Percentiles rank a stretch among this genome's conserved stretches.
These are phyloP conservation scores for Nineta flava DNA, from an alignment of 2,888 invertebrate species.

Conservation along the genomic window DNA sequence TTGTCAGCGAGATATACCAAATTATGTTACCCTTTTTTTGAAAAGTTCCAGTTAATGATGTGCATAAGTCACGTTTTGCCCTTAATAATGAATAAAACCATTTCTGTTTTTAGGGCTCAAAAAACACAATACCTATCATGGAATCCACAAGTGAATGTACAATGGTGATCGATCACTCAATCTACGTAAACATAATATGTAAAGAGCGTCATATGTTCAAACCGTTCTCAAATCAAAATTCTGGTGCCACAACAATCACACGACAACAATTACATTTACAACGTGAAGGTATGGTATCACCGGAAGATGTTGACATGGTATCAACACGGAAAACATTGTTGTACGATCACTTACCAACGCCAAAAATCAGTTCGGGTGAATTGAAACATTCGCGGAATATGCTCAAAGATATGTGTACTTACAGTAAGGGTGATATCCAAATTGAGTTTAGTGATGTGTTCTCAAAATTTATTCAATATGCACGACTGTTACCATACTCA, in stretches of 20 bases:
- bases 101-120: constrained; percentile 36
- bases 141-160: constrained; percentile 57
- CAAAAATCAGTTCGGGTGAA: constrained; percentile 52
- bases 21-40: no score
- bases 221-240: constrained; percentile 56
- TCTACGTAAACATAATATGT: constrained; percentile 56
- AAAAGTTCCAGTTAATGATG: no score
- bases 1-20: no score
- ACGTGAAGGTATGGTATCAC: constrained; percentile 34
- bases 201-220: constrained; percentile 56
- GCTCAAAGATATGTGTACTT: constrained; percentile 48
- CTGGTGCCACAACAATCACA: constrained; percentile 56
- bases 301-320: constrained; percentile 34
- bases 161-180: constrained; percentile 57
- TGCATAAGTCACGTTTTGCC: no score
- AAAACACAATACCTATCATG: constrained; percentile 57
- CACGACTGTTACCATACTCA: constrained; percentile 48
- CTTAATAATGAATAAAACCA: no score
- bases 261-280: constrained; percentile 38
- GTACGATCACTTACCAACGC: constrained; percentile 53
- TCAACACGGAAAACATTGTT: constrained; percentile 44
- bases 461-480: constrained; percentile 47
- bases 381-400: constrained; percentile 53
- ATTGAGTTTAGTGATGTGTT: constrained; percentile 44
- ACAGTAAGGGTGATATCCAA: constrained; percentile 40